Evolutionary conservation across 2,888 invertebrate species (phyloP).

Genomic region (Pachliopta kotzebuea): DNA sequence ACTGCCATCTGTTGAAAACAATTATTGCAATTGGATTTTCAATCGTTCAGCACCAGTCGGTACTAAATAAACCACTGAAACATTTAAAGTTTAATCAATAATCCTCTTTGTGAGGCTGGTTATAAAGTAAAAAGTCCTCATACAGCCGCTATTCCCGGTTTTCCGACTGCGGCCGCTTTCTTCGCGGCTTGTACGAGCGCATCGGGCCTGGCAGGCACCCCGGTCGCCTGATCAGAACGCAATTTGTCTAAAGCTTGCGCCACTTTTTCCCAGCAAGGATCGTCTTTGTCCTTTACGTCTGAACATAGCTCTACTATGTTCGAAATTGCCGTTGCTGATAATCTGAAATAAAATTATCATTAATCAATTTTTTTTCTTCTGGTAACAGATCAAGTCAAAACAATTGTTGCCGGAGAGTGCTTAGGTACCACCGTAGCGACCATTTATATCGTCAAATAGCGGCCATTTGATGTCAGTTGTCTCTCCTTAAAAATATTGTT

Average conservation of each 20-base stretch:
- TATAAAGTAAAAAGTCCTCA: constrained; percentile 34
- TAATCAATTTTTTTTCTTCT: no score
- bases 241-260: constrained; percentile 47
- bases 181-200: constrained; percentile 48
- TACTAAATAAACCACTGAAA: no score
- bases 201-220: constrained; percentile 51
- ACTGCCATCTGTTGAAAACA: constrained; percentile 49
- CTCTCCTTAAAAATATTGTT: no score
- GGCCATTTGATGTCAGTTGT: no score
- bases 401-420: no score
- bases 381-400: no score
- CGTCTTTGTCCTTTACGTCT: constrained; percentile 45
- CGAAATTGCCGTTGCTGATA: constrained; percentile 61
- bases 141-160: constrained; percentile 61
- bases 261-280: constrained; percentile 52
- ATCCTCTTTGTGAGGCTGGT: no score
- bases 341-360: constrained; percentile 38
- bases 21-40: not conserved
- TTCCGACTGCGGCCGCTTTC: constrained; percentile 50
- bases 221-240: constrained; percentile 48
- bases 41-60: no score
- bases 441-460: no score
- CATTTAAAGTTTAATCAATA: no score
- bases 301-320: constrained; percentile 63
- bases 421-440: no score